Conservation (phyloP, 2,888 invertebrate species). For the Dicycla oo region DNA sequence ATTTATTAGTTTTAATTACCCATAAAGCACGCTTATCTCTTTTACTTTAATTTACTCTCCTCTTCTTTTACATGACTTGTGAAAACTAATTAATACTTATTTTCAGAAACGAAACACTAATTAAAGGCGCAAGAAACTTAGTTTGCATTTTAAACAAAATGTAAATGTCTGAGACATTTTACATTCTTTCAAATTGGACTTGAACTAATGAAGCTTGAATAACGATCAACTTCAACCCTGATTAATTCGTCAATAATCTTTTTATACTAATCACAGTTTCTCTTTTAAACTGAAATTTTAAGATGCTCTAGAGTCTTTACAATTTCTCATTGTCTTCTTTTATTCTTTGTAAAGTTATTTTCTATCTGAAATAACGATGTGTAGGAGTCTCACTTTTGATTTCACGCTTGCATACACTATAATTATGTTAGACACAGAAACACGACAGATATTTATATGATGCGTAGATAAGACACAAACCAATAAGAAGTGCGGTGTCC, state of each 20-base stretch:
- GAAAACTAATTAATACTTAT: slow-evolving; percentile 55
- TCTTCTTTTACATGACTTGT: slow-evolving; percentile 46
- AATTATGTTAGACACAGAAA: slow-evolving; percentile 4
- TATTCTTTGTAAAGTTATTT: neutral
- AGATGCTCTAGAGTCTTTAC: neutral
- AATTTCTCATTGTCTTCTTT: neutral
- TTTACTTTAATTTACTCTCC: slow-evolving; percentile 50
- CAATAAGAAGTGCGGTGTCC: slow-evolving; percentile 76
- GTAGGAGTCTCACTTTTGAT: neutral
- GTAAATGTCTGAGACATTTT: slow-evolving; percentile 50
- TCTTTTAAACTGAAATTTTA: slow-evolving; percentile 2
- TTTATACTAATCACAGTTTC: neutral
- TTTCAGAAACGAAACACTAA: slow-evolving; percentile 33
- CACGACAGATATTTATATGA: slow-evolving; percentile 19
- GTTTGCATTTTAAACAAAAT: slow-evolving; percentile 48
- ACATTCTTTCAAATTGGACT: slow-evolving; percentile 39
- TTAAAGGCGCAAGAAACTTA: slow-evolving; percentile 42
- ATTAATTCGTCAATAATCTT: slow-evolving; percentile 31
- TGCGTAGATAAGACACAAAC: slow-evolving; percentile 57
- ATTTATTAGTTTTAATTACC: slow-evolving; percentile 65
- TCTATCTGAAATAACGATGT: neutral
- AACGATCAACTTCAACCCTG: slow-evolving; percentile 23
- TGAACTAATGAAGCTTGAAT: slow-evolving; percentile 43
- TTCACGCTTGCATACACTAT: neutral
- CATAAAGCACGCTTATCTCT: slow-evolving; percentile 60